Evolutionary conservation across 1,140 invertebrate genomes (phyloP).

Genomic region (Caenorhabditis brenneri): DNA sequence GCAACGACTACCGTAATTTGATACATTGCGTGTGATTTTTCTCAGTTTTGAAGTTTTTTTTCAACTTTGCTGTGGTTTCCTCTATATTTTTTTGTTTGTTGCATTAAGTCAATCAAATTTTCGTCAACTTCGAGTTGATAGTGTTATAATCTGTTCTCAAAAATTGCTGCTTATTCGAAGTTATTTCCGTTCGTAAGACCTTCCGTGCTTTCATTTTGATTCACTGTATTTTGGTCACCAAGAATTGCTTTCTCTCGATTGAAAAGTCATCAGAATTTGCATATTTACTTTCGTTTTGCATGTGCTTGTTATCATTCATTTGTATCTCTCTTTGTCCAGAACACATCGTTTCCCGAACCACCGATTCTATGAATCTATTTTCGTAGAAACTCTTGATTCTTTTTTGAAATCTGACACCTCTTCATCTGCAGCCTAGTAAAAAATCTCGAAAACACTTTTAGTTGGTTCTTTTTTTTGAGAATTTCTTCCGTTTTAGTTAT

Average conservation of each 20-base stretch:
- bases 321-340: no score
- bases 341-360: not conserved
- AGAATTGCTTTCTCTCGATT: no score
- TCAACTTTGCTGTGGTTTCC: not conserved
- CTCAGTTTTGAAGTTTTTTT: not conserved
- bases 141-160: no score
- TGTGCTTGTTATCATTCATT: no score
- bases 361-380: not conserved
- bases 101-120: no score
- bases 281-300: no score
- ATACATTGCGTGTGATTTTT: not conserved
- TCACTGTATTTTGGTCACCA: no score
- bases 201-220: no score
- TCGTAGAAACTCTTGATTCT: not conserved
- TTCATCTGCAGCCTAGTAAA: not conserved
- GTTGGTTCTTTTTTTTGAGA: not conserved
- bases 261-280: no score
- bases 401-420: not conserved
- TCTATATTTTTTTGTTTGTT: not conserved
- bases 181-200: no score
- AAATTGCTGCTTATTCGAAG: no score
- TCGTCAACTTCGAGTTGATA: no score
- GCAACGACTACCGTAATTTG: slow-evolving; percentile 1
- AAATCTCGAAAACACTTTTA: not conserved
- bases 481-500: not conserved